A percentile compares a stretch with the other conserved stretches of the same genome.
Evolutionary conservation across 2,113 vertebrate species (phyloP).

Genomic region (Scophthalmus maximus): DNA sequence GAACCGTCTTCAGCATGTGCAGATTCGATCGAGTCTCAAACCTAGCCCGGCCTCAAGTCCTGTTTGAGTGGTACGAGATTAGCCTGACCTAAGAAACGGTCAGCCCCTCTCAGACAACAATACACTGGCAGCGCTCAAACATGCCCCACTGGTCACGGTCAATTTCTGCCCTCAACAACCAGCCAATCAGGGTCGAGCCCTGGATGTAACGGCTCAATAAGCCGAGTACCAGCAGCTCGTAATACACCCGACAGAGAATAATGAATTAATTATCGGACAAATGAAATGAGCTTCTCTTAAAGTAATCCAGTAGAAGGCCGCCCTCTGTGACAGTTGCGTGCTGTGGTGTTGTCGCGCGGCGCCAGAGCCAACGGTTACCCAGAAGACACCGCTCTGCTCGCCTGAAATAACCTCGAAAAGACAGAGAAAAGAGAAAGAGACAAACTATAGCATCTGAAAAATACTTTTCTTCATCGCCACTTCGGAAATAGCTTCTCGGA

Average conservation of each 20-base stretch:
- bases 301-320: constrained; percentile 1
- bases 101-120: constrained; percentile 50
- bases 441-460: constrained; percentile 39
- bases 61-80: constrained; percentile 10
- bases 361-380: constrained; percentile 14
- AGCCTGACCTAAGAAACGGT: constrained; percentile 16
- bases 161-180: background rate
- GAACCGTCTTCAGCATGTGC: no score
- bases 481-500: background rate
- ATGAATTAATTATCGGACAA: no score
- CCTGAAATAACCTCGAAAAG: constrained; percentile 55
- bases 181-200: constrained; percentile 26
- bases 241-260: no score
- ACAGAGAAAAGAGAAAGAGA: constrained; percentile 2
- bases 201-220: background rate
- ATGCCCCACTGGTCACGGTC: background rate
- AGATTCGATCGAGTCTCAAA: no score
- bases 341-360: constrained; percentile 13
- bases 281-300: no score
- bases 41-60: no score
- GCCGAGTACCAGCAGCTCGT: background rate
- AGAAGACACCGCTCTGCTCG: constrained; percentile 42
- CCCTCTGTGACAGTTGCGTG: no score
- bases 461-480: background rate
- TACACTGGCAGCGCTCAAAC: constrained; percentile 6